Evolutionary conservation across 2,113 vertebrate genomes (phyloP), one percentile per base, ranked within the genome.

Genomic region (Tetraodon nigroviridis): DNA sequence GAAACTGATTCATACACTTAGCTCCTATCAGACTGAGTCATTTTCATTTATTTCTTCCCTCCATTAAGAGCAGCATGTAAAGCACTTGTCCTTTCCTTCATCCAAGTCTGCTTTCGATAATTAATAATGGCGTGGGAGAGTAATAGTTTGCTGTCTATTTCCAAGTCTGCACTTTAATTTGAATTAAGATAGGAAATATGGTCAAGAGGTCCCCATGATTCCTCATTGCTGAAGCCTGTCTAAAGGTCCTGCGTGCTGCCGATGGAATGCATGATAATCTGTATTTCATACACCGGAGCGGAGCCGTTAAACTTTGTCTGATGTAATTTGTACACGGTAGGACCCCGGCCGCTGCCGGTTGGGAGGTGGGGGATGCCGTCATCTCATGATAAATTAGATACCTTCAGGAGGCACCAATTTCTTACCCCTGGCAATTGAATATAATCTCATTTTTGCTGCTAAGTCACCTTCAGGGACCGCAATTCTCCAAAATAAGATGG

Each of bases 371-470:
- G 37, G 62, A 82, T 67, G 75, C 65, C 82, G 79, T 83, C 85
- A 77, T 85, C 79, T 84, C 59, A 54, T 87, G 89, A 88, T 84
- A 80, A 86, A 90, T 90, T 83, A 87, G 83, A 87, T 78, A 82
- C 84, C 87, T 87, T 61, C 67, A 78, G 82, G 84, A 90, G 82
- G 69, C 78, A 85, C 71, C 73, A 51, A 84, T 86, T 88, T 71
- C 78, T 85, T 80, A 88, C 86, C 89, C 77, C 82, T 67, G 80
- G 88, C 88, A 85, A 84, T 80, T 79, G 80, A 89, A 78, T 76
- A 86, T 88, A 89, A 90, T 91, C 86, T 88, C 69, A 86, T 90
- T 88, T 85, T 85, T 84, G 84, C 84, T 84, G 81, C 76, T 88
- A 89, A 90, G 85, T 88, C 86, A 88, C 87, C 88, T 88, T 87